Conservation (phyloP, 1,140 invertebrate genomes). For the Thaumatotibia leucotreta region DNA sequence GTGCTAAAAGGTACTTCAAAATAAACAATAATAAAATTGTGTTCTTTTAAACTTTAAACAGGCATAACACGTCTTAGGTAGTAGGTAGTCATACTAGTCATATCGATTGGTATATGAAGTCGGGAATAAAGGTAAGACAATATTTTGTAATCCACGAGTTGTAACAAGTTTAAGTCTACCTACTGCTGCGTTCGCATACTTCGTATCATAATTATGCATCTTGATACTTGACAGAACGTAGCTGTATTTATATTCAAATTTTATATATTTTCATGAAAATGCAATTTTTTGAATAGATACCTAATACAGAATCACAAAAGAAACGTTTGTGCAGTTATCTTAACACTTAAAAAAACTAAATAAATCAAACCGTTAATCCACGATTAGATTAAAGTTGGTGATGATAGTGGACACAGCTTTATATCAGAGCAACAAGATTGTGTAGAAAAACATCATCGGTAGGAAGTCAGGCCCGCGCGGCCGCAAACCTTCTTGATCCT, state of each 20-base stretch:
- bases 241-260: no score
- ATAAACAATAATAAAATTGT: no score
- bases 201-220: neutral
- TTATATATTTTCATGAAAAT: no score
- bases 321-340: no score
- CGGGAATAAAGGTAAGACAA: neutral
- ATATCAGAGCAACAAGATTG: slow-evolving; percentile 71
- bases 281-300: no score
- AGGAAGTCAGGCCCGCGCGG: slow-evolving; percentile 65
- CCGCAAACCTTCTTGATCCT: slow-evolving; percentile 47
- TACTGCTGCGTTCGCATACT: neutral
- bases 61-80: no score
- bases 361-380: neutral
- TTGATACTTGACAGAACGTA: neutral
- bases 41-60: no score
- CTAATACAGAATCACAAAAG: neutral
- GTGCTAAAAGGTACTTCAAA: no score
- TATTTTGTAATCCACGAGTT: neutral
- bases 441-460: slow-evolving; percentile 75
- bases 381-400: slow-evolving; percentile 14
- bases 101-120: no score
- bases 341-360: neutral
- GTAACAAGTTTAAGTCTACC: neutral
- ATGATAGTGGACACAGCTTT: slow-evolving; percentile 50
- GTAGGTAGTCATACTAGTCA: no score